Conservation (phyloP, 2,113 vertebrate species). For the Arvicanthis niloticus region DNA sequence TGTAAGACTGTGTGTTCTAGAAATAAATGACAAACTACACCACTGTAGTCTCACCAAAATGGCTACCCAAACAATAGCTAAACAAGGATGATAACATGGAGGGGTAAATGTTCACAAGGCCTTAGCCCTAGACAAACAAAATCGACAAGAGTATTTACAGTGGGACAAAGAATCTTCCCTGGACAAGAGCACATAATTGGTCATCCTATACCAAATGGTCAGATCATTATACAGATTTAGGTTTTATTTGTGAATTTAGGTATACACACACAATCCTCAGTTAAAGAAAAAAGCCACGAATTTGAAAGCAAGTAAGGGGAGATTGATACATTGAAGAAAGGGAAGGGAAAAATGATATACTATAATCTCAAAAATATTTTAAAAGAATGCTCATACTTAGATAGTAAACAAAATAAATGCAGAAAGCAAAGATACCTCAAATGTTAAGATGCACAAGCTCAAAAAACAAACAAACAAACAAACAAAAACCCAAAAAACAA, state of each 20-base stretch:
- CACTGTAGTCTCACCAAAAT: not conserved
- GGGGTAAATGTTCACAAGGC: not conserved
- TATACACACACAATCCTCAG: not conserved
- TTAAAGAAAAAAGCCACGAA: not conserved
- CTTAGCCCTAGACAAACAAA: not conserved
- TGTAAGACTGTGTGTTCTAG: not conserved
- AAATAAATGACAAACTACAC: not conserved
- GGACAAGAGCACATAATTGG: not conserved
- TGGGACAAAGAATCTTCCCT: not conserved
- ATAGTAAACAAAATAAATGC: conserved; percentile 15
- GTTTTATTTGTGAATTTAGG: not conserved
- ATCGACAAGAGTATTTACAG: not conserved
- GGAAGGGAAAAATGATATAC: not conserved
- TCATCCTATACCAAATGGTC: not conserved
- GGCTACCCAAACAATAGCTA: not conserved
- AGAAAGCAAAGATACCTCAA: not conserved
- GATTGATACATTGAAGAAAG: not conserved
- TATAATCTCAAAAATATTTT: not conserved
- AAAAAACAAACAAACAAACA: not conserved
- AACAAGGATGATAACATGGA: not conserved
- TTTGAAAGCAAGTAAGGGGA: not conserved
- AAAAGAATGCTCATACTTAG: not conserved
- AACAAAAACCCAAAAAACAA: not conserved
- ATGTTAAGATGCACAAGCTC: not conserved
- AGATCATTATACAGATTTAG: not conserved